Evolutionary conservation across 2,113 vertebrate species (phyloP), one percentile per base, ranked within the genome.

Genomic region (Abramis brama): DNA sequence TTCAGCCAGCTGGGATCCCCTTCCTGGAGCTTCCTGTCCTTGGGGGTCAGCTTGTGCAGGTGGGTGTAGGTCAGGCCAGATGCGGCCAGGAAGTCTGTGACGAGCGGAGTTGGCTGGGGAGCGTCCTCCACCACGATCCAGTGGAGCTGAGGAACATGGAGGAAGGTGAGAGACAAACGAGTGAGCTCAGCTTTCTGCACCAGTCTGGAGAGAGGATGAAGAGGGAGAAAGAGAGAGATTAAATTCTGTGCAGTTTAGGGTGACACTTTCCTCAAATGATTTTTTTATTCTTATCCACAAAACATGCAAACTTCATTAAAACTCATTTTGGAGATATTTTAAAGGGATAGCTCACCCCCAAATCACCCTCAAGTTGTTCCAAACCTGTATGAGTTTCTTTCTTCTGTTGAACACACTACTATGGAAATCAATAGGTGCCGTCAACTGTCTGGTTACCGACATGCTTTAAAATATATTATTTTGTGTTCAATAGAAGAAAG

Each of bases 71-170:
- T 85, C 90, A 96, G 87, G 45, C 94, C 93, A 8, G 94, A 95
- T 75, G 90, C 91, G 17, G 84, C 75, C 82, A 96, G 90, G 19
- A 96, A 88, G 78, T 94, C 90, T 0, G 91, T 77, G 79, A 96
- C 95, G 17, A 95, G 91, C 0, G 86, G 79, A 0, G 94, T 95
- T 36, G 91, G 95, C 68, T 91, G 88, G 0, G 93, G 87, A 0
- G 95, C 93, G 84, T 96, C 96, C 85, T 96, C 96, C 86, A 96
- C 96, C 62, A 96, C 83, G 4, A 96, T 93, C 96, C 96, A 96
- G 91, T 96, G 96, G 9, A 96, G 92, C 71, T 86, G 92, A 79
- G 94, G 94, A 27, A 96, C 94, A 19, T 95, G 94, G 68, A 94
- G 93, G 77, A 96, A 94, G 1, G 95, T 96, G 89, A 96, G 95